Evolutionary conservation across 2,113 vertebrate genomes (phyloP), one percentile per base, ranked within the genome.

Genomic region (Galbula dea): DNA sequence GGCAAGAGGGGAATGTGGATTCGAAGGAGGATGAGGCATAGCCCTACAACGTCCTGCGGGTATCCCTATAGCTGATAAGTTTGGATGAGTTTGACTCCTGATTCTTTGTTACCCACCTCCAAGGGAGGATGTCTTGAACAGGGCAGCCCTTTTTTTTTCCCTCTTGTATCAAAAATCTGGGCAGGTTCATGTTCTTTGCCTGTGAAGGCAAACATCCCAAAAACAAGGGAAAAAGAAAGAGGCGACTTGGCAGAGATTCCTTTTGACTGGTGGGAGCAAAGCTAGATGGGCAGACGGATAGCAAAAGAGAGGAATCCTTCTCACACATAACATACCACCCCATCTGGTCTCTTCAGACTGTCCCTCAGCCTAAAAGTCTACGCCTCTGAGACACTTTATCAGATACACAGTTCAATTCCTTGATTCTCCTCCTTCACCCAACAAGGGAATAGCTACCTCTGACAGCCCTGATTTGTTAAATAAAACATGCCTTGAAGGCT

Each of bases 401-500:
- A 82, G 45, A 52, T 48, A 85, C 27, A 71, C 75, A 54, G 88
- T 55, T 73, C 21, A 9, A 80, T 77, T 90, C 27, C 51, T 58
- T 12, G n/a, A 23, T 15, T 63, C 63, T 66, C 22, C 34, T 24
- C 23, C 23, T 72, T 79, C 48, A 58, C 34, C 19, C 11, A 19
- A 26, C 48, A 61, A 86, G 65, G 37, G 65, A 89, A 65, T 21
- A 84, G 22, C 52, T 63, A 61, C 52, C 83, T 86, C 73, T 55
- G 63, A 81, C 52, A 91, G 71, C 71, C 43, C 58, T 69, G 61
- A 84, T 95, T 86, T 91, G 88, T 90, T 93, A 96, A 95, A 92
- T 93, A 92, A 96, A 90, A 89, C 75, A 85, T 86, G 91, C 76
- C 67, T 94, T 87, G 90, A 95, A 94, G 90, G 84, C 48, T 95